Percentiles rank a stretch among this genome's conserved stretches.
Evolutionary conservation across 2,888 invertebrate genomes (phyloP).

Genomic region (Acleris laterana): DNA sequence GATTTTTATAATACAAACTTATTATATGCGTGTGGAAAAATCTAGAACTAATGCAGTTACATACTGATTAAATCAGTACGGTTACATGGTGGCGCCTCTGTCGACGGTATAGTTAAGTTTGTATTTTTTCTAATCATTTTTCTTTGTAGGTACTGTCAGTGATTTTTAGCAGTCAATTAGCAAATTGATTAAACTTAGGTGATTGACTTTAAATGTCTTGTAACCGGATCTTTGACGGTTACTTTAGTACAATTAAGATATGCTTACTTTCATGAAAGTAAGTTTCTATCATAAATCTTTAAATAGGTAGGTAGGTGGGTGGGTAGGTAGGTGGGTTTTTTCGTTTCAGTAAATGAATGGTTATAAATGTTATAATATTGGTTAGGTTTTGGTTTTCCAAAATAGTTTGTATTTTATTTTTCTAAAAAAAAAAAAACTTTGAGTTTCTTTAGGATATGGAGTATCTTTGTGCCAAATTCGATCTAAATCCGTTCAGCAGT

Average conservation of each 20-base stretch:
- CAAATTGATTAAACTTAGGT: slow-evolving; percentile 16
- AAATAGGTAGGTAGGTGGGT: too few species aligned
- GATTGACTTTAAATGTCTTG: slow-evolving; percentile 18
- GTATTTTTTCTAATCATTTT: slow-evolving; percentile 20
- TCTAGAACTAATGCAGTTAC: neutral
- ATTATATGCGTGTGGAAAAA: slow-evolving; percentile 18
- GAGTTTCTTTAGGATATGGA: too few species aligned
- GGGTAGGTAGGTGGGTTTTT: too few species aligned
- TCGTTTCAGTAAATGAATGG: too few species aligned
- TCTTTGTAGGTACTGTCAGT: neutral
- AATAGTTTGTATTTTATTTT: too few species aligned
- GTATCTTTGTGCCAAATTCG: too few species aligned
- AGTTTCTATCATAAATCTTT: too few species aligned
- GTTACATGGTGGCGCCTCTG: neutral
- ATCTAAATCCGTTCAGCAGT: too few species aligned
- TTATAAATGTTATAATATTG: too few species aligned
- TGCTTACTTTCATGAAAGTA: too few species aligned
- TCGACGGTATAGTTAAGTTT: slow-evolving; percentile 1
- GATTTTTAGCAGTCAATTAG: slow-evolving; percentile 15
- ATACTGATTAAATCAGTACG: neutral
- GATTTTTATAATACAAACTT: slow-evolving; percentile 18
- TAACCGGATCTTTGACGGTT: slow-evolving; percentile 22
- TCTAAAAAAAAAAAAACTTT: too few species aligned
- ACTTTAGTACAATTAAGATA: neutral
- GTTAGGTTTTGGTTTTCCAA: too few species aligned